These are phyloP conservation scores for Himantopus leucocephalus DNA, from an alignment of 2,113 vertebrate species.

Conservation along the genomic window DNA sequence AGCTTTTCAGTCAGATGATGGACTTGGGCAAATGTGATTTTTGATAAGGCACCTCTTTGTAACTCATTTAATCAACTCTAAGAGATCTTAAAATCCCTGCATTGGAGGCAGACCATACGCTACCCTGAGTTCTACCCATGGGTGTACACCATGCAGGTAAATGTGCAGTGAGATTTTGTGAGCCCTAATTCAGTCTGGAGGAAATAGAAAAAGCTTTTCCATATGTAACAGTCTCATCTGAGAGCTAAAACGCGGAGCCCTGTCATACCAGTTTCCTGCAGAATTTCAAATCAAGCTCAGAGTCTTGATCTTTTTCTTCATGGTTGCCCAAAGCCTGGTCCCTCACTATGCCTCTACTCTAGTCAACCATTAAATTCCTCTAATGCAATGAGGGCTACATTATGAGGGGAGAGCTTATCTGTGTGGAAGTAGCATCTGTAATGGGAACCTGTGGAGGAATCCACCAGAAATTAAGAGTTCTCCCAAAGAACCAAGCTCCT, in stretches of 20 bases:
- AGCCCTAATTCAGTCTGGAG: neutral
- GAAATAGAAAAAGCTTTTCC: neutral
- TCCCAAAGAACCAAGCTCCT: neutral
- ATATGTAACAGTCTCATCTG: neutral
- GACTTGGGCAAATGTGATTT: neutral
- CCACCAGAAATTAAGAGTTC: neutral
- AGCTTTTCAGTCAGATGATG: neutral
- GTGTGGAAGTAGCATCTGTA: neutral
- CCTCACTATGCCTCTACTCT: neutral
- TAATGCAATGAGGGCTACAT: neutral
- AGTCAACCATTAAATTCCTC: neutral
- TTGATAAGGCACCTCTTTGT: neutral
- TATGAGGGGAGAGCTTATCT: neutral
- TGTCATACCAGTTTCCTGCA: neutral
- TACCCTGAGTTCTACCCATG: neutral
- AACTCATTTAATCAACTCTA: neutral
- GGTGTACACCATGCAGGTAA: neutral
- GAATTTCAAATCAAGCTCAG: neutral
- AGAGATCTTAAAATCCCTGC: neutral
- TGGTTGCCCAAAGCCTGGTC: neutral
- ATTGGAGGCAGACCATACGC: neutral
- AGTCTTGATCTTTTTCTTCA: neutral
- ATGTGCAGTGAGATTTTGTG: neutral
- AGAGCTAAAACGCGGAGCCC: neutral
- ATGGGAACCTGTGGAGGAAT: neutral